These are phyloP conservation scores for Pogonomyrmex californicus DNA, from an alignment of 1,140 invertebrate genomes.

Conservation along the genomic window DNA sequence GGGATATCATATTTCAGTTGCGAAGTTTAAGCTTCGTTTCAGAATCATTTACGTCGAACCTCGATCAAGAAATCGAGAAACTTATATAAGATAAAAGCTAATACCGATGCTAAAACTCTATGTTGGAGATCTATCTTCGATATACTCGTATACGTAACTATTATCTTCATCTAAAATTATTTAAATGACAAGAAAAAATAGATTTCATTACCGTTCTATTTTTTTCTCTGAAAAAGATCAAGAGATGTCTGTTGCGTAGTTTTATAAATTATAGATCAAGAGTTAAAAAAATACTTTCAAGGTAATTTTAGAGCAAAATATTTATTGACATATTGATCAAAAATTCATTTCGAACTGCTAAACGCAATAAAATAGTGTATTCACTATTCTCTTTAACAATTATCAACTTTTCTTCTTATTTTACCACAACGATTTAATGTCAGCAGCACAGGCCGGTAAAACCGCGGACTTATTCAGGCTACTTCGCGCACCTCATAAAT, in stretches of 20 bases:
- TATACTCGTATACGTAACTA: neutral
- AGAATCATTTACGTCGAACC: slow-evolving; percentile 6
- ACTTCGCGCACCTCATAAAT: slow-evolving; percentile 60
- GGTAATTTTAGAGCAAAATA: neutral
- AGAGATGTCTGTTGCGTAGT: neutral
- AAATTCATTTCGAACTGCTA: neutral
- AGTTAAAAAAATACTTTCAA: neutral
- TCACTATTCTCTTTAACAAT: slow-evolving; percentile 15
- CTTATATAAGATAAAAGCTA: slow-evolving; percentile 4
- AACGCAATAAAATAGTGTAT: neutral
- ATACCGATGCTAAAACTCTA: neutral
- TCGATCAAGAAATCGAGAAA: slow-evolving; percentile 29
- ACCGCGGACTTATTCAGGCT: slow-evolving; percentile 44
- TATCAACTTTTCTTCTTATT: slow-evolving; percentile 37
- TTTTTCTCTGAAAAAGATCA: neutral
- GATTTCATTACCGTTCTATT: neutral
- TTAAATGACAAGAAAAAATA: neutral
- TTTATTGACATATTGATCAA: neutral
- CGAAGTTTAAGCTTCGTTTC: slow-evolving; percentile 57
- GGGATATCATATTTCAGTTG: slow-evolving; percentile 29
- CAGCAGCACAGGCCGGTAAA: neutral
- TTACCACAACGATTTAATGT: slow-evolving; percentile 28
- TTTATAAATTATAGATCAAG: neutral
- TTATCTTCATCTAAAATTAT: neutral
- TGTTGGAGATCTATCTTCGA: neutral